Evolutionary conservation across 1,140 invertebrate species (phyloP).

Genomic region (Apis mellifera): Amel_HAv3.1 CM009944.2:6652001-6652500

Average conservation of each 20-base stretch:
- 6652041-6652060: conserved; percentile 30
- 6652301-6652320: conserved; percentile 65
- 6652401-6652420: not conserved
- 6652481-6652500: conserved; percentile 15
- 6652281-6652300: conserved; percentile 27
- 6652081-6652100: conserved; percentile 4
- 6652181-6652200: not conserved
- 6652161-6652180: not conserved
- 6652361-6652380: conserved; percentile 60
- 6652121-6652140: not conserved
- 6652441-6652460: conserved; percentile 65
- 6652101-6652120: not conserved
- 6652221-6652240: not conserved
- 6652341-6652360: conserved; percentile 71
- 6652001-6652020: not conserved
- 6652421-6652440: conserved; percentile 56
- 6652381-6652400: conserved; percentile 2
- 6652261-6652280: not conserved
- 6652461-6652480: conserved; percentile 64
- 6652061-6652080: conserved; percentile 29
- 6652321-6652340: conserved; percentile 68
- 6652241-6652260: not conserved
- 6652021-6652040: not conserved
- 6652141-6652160: not conserved
- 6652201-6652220: not conserved